These are phyloP conservation scores for Pteromalus puparum DNA, from an alignment of 1,140 invertebrate species.

Conservation along the genomic window DNA sequence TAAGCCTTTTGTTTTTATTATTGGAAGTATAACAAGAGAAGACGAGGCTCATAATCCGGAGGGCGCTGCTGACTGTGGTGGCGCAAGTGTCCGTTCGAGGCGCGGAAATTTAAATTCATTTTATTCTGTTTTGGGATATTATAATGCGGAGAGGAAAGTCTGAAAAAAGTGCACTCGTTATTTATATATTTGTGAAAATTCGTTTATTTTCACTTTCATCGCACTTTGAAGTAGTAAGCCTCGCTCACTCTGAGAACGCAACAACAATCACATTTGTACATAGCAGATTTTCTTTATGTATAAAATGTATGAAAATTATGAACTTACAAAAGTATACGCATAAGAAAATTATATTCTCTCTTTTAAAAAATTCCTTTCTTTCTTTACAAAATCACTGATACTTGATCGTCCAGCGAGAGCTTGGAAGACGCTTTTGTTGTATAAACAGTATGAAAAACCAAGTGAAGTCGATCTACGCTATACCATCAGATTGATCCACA, in stretches of 20 bases:
- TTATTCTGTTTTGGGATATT: no score
- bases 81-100: background rate
- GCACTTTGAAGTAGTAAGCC: conserved; percentile 19
- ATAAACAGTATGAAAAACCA: background rate
- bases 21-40: no score
- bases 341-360: conserved; percentile 36
- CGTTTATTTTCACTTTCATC: conserved; percentile 37
- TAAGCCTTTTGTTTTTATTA: background rate
- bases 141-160: no score
- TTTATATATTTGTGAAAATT: conserved; percentile 36
- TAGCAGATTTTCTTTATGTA: conserved; percentile 11
- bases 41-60: background rate
- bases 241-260: background rate
- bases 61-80: background rate
- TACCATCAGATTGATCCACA: conserved; percentile 42
- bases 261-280: conserved; percentile 41
- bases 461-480: background rate
- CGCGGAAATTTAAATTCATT: background rate
- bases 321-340: conserved; percentile 46
- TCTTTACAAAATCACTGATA: conserved; percentile 1
- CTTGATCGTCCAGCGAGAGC: background rate
- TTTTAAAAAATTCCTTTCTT: conserved; percentile 36
- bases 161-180: background rate
- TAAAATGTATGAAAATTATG: conserved; percentile 42
- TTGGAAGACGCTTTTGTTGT: background rate